phyloP scores from a whole-genome alignment of 2,797 vertebrate genomes.

The Syndactyla subalaris region DNA sequence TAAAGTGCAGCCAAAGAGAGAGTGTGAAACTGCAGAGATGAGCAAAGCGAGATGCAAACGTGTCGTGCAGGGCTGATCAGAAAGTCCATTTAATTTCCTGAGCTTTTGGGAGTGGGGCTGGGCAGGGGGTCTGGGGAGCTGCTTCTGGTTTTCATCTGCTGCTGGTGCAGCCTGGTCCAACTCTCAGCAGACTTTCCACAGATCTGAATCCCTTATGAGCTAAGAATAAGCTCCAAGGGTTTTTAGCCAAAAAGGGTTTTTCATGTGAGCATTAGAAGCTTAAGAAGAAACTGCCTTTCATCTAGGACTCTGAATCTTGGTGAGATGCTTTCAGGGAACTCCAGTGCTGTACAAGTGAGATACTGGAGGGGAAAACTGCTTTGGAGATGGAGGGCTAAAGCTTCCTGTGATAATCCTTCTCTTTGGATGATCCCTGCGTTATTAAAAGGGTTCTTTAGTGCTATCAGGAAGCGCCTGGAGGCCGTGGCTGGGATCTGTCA shows the following conservation, averaged over 20 bases:
- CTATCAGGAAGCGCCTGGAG: background rate
- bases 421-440: background rate
- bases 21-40: fast-evolving
- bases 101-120: background rate
- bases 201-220: background rate
- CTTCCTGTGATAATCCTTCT: background rate
- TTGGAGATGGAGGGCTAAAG: background rate
- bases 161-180: background rate
- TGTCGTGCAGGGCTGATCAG: background rate
- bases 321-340: background rate
- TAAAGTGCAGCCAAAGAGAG: background rate
- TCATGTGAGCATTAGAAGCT: background rate
- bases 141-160: background rate
- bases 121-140: background rate
- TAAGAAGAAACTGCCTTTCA: background rate
- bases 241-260: background rate
- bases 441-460: background rate
- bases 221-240: background rate
- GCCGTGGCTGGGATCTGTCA: constrained; percentile 1
- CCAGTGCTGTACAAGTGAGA: background rate
- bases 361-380: background rate
- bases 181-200: background rate
- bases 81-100: fast-evolving
- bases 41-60: background rate
- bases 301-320: background rate